A percentile compares a stretch with the other conserved stretches of the same genome.
Conservation (phyloP, 1,140 invertebrate genomes). For the Chrysopa pallens region DNA sequence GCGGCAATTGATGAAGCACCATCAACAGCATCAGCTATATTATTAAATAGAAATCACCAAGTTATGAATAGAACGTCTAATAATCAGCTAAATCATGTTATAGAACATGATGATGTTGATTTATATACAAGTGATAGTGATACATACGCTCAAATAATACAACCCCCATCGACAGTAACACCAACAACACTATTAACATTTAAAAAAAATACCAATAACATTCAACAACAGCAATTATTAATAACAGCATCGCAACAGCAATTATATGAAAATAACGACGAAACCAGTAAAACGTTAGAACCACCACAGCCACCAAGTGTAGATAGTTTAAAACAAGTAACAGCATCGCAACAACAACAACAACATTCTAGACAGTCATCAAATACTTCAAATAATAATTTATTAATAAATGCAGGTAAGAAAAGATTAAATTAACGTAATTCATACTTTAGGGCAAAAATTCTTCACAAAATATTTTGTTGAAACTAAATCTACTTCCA, state of each 20-base stretch:
- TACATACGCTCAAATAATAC: conserved; percentile 67
- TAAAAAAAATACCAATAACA: conserved; percentile 7
- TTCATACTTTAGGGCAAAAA: too few species aligned
- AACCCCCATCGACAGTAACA: conserved; percentile 38
- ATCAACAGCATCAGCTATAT: conserved; percentile 25
- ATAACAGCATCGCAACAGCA: background rate
- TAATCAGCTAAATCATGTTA: conserved; percentile 3
- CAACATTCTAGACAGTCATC: conserved; percentile 40
- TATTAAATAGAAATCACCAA: too few species aligned
- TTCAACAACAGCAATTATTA: background rate
- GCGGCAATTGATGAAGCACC: conserved; percentile 66
- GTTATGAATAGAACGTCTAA: too few species aligned
- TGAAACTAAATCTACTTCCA: too few species aligned
- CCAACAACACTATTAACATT: conserved; percentile 12
- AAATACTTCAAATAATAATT: conserved; percentile 27
- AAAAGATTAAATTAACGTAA: too few species aligned
- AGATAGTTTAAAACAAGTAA: conserved; percentile 36
- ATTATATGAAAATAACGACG: background rate
- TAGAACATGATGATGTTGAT: too few species aligned
- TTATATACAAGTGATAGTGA: conserved; percentile 65
- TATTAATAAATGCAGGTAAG: background rate
- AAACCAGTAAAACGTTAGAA: conserved; percentile 13
- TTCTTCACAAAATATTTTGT: too few species aligned
- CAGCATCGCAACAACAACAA: conserved; percentile 12
- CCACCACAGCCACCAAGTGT: conserved; percentile 36